Evolutionary conservation across 1,140 invertebrate species (phyloP).

Genomic region (Bombus waltoni): DNA sequence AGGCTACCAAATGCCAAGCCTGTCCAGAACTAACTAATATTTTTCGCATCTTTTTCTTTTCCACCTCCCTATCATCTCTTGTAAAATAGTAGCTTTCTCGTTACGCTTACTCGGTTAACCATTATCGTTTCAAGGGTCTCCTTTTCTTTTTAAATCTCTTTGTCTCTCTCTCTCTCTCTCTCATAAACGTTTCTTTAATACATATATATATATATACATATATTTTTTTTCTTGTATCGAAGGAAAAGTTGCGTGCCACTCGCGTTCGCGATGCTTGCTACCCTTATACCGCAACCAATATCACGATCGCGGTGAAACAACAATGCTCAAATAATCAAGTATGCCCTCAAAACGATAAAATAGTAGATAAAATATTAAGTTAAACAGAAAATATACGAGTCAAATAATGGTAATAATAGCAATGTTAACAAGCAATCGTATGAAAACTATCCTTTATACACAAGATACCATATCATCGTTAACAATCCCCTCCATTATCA

Average conservation of each 20-base stretch:
- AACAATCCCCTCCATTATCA: not conserved
- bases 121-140: not conserved
- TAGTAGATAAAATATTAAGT: not conserved
- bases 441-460: not conserved
- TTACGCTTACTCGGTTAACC: not conserved
- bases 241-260: not conserved
- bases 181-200: not conserved
- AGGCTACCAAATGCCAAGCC: slow-evolving; percentile 77
- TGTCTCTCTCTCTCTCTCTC: not conserved
- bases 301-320: not conserved
- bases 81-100: not conserved
- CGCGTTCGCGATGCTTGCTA: not conserved
- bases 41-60: slow-evolving; percentile 7
- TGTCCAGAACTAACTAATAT: slow-evolving; percentile 62
- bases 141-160: not conserved
- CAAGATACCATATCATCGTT: not conserved
- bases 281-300: not conserved
- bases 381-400: not conserved
- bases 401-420: not conserved
- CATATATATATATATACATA: too few species aligned
- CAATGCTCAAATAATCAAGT: not conserved
- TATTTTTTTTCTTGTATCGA: too few species aligned
- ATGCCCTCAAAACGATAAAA: slow-evolving; percentile 27
- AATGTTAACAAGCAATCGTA: not conserved
- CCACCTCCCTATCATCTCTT: slow-evolving; percentile 11